A percentile compares a stretch with the other conserved stretches of the same genome.
These are phyloP conservation scores for Tuberolachnus salignus DNA, from an alignment of 2,888 invertebrate genomes.

Conservation along the genomic window DNA sequence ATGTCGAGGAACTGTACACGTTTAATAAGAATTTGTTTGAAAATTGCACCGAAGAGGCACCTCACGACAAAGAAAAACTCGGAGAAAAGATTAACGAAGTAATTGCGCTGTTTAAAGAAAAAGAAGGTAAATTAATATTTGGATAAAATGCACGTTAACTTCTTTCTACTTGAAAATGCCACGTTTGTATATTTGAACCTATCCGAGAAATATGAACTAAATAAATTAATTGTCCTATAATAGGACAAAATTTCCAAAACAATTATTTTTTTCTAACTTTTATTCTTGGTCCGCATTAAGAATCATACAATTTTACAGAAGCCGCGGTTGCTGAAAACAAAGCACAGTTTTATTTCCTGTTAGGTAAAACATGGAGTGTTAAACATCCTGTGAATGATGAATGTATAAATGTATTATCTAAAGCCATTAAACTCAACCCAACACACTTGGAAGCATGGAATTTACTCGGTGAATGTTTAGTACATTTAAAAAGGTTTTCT, in stretches of 20 bases:
- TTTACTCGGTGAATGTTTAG: constrained; percentile 85
- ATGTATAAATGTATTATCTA: constrained; percentile 68
- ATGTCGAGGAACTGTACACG: constrained; percentile 15
- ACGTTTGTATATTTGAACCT: too few relatives aligned
- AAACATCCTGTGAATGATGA: constrained; percentile 74
- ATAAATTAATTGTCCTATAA: too few relatives aligned
- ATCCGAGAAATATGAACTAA: too few relatives aligned
- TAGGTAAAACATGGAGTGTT: constrained; percentile 78
- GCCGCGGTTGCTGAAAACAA: constrained; percentile 61
- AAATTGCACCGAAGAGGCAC: background rate
- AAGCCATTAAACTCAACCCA: constrained; percentile 84
- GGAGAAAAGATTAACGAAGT: constrained; percentile 18
- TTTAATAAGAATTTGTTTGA: constrained; percentile 15
- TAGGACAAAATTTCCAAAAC: too few relatives aligned
- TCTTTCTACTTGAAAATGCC: too few relatives aligned
- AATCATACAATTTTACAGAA: constrained; percentile 24
- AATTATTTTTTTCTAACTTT: background rate
- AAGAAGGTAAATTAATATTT: constrained; percentile 24
- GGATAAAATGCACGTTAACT: too few relatives aligned
- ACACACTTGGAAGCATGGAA: constrained; percentile 84
- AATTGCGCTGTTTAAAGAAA: constrained; percentile 25
- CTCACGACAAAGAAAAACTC: background rate
- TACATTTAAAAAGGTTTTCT: constrained; percentile 81
- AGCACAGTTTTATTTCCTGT: constrained; percentile 73
- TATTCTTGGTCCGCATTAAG: background rate